Evolutionary conservation across 2,797 vertebrate genomes (phyloP).

Genomic region (Delichon dasypus): DNA sequence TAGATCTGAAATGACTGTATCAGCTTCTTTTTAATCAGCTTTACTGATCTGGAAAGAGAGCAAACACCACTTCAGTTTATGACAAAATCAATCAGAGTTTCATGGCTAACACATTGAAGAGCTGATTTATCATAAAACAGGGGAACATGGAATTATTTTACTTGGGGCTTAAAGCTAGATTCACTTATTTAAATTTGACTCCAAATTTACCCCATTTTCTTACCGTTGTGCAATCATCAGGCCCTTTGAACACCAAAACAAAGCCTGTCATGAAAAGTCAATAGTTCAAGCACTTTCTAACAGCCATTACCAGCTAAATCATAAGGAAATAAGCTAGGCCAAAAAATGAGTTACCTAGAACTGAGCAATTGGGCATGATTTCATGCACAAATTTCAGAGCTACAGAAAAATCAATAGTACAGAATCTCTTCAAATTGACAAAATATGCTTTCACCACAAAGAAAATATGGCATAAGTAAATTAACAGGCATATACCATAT

Average conservation of each 20-base stretch:
- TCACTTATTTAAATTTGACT: not conserved
- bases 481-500: not conserved
- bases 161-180: not conserved
- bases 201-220: not conserved
- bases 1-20: not conserved
- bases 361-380: accelerated
- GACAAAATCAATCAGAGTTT: not conserved
- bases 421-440: not conserved
- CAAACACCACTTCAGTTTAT: not conserved
- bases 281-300: not conserved
- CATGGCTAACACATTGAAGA: not conserved
- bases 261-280: not conserved
- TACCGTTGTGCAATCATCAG: not conserved
- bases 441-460: not conserved
- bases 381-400: not conserved
- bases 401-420: not conserved
- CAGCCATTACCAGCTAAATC: not conserved
- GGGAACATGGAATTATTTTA: not conserved
- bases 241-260: not conserved
- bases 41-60: not conserved
- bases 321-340: not conserved
- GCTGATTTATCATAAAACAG: not conserved
- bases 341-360: not conserved
- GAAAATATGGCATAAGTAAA: not conserved
- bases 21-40: not conserved